Evolutionary conservation across 2,797 vertebrate genomes (phyloP).

Genomic region (Lagocephalus sceleratus): DNA sequence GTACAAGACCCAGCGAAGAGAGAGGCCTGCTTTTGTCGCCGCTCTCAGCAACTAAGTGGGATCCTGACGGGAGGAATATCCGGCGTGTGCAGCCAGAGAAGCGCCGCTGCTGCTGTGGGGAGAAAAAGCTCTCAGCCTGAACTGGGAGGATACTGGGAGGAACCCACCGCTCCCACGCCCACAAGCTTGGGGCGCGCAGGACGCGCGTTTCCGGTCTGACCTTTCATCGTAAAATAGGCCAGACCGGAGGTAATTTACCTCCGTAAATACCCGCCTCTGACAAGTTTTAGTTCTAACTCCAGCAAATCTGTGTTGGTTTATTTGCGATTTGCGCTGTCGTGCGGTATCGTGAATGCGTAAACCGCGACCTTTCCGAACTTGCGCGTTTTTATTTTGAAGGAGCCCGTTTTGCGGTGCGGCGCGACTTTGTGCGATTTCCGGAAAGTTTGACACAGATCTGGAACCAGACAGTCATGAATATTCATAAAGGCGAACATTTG

Average conservation of each 20-base stretch:
- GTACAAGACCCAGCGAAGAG: slow-evolving; percentile 22
- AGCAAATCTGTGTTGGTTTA: background rate
- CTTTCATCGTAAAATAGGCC: slow-evolving; percentile 47
- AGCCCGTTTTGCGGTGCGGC: fast-evolving
- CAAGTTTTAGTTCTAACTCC: background rate
- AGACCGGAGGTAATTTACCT: too few species aligned
- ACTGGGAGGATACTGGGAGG: slow-evolving; percentile 55
- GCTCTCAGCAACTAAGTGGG: slow-evolving; percentile 37
- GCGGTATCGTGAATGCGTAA: too few species aligned
- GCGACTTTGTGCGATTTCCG: background rate
- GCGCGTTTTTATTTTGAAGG: slow-evolving; percentile 42
- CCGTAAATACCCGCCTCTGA: background rate
- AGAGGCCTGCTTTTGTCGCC: slow-evolving; percentile 29
- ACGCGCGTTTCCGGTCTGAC: fast-evolving
- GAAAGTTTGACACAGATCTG: slow-evolving; percentile 16
- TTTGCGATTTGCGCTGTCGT: too few species aligned
- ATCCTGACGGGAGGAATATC: slow-evolving; percentile 51
- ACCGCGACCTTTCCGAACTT: background rate
- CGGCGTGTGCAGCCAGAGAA: slow-evolving; percentile 56
- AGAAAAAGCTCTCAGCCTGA: slow-evolving; percentile 63
- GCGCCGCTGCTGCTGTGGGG: slow-evolving; percentile 46
- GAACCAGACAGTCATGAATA: slow-evolving; percentile 61
- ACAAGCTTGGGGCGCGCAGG: background rate
- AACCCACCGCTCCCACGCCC: slow-evolving; percentile 61
- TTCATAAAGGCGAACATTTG: slow-evolving; percentile 21